phyloP scores from a whole-genome alignment of 1,140 invertebrate species.

The Acromyrmex heyeri region DNA sequence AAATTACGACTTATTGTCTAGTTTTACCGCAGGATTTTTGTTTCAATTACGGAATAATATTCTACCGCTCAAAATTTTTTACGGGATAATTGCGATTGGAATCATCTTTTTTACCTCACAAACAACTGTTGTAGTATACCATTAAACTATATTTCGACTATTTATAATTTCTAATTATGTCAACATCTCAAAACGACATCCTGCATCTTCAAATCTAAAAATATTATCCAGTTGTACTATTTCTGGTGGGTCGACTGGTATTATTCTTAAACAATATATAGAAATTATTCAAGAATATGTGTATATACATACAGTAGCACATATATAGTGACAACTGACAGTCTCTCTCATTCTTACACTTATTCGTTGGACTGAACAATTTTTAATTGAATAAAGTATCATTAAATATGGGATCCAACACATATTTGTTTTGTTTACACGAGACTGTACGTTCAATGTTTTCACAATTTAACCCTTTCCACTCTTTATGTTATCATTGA shows the following conservation, averaged over 20 bases:
- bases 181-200: neutral
- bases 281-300: conserved; percentile 45
- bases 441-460: conserved; percentile 4
- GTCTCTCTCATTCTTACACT: conserved; percentile 7
- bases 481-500: conserved; percentile 5
- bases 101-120: neutral
- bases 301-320: conserved; percentile 72
- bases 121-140: neutral
- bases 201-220: conserved; percentile 3
- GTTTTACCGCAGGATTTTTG: neutral
- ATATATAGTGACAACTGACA: conserved; percentile 5
- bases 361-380: conserved; percentile 48
- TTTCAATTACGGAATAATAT: neutral
- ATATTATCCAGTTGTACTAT: conserved; percentile 2
- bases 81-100: neutral
- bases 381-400: neutral
- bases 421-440: conserved; percentile 3
- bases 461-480: conserved; percentile 41
- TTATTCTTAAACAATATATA: conserved; percentile 38
- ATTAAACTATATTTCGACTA: neutral
- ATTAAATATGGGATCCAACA: neutral
- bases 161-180: neutral
- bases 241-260: neutral
- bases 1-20: neutral
- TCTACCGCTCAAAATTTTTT: neutral